Evolutionary conservation across 92 coral and sea anemone species (phyloP).

Genomic region (Epizoanthus scotinus): DNA sequence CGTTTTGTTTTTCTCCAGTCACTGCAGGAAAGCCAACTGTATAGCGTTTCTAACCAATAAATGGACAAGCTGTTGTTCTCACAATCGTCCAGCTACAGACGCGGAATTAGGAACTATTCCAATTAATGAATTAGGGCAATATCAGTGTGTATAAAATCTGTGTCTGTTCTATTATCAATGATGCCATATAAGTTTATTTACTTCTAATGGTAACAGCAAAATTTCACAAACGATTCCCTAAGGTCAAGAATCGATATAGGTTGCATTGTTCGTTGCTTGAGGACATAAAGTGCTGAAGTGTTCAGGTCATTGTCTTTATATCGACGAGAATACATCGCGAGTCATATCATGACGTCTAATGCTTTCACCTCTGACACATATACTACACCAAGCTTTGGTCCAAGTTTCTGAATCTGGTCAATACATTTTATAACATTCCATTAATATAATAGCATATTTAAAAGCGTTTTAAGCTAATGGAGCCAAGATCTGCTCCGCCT

Average conservation of each 20-base stretch:
- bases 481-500: constrained; percentile 36
- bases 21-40: constrained; percentile 2
- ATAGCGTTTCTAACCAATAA: background rate
- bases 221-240: too few species aligned
- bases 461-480: constrained; percentile 25
- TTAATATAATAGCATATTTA: background rate
- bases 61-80: constrained; percentile 10
- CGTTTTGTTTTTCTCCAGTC: background rate
- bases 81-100: constrained; percentile 11
- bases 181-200: background rate
- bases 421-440: background rate
- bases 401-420: background rate
- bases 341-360: background rate
- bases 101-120: constrained; percentile 13
- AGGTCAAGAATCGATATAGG: too few species aligned
- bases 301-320: too few species aligned
- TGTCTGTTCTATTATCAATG: background rate
- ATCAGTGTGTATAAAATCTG: background rate
- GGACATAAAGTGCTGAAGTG: too few species aligned
- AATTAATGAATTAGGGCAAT: too few species aligned
- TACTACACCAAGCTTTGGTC: background rate
- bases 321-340: background rate
- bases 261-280: too few species aligned
- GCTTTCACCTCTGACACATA: too few species aligned
- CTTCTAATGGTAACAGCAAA: background rate